Evolutionary conservation across 2,888 invertebrate genomes (phyloP), one percentile per base, ranked within the genome.

Genomic region (Tineola bisselliella): DNA sequence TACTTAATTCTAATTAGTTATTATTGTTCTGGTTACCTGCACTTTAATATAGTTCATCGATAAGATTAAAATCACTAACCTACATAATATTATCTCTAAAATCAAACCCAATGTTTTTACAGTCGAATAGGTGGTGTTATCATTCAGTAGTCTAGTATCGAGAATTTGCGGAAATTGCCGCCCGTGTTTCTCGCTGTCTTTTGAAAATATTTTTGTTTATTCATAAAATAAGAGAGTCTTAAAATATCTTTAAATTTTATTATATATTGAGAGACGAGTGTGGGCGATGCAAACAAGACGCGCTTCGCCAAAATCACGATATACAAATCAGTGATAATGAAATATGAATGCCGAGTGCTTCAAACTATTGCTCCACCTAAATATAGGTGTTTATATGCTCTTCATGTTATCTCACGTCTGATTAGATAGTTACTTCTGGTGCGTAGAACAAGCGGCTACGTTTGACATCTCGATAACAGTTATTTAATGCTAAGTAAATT

Each of bases 331-430:
- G 25, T 54, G 54, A 54, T 54, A 54, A 48, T 48, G 12, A 17
- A 48, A 48, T 17, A 48, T 48, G 48, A 56, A 58, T 58, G 58
- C 33, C 58, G 31, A 19, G 13, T 58, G 31, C 15, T 58, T 13
- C 33, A 58, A 54, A 54, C 54, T 33, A 58, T 58, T 33, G 15
- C 17, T 48, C 48, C n/a, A 10, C 6, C 58, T 58, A 58, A 58
- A 58, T 58, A 58, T 58, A 58, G 58, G 12, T 58, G 33, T 58
- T 58, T 31, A n/a, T 33, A 56, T 56, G n/a, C n/a, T 56, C 30
- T 17, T 13, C 25, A 54, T 33, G 13, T 58, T 58, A 56, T 56
- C 56, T 6, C n/a, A 8, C 56, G 13, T 58, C 17, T 17, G 58
- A 58, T 58, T 33, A 58, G 58, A 58, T 58, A 58, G 15, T 6